Conservation (phyloP, 1,140 invertebrate genomes). For the Hermetia illucens region DNA sequence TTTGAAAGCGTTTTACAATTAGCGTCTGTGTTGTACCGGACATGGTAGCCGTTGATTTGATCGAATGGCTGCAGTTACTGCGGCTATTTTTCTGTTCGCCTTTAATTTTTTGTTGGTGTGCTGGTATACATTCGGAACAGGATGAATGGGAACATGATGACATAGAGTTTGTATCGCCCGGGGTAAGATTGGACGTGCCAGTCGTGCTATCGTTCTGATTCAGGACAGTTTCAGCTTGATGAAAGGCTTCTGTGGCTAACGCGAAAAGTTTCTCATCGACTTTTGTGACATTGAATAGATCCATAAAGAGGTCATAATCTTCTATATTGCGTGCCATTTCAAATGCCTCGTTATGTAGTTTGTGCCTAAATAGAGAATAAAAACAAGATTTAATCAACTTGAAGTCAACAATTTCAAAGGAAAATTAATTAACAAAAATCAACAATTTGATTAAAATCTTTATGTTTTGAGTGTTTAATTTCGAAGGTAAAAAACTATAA, state of each 20-base stretch:
- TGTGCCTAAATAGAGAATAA: constrained; percentile 39
- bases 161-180: constrained; percentile 19
- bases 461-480: too few relatives aligned
- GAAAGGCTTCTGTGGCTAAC: constrained; percentile 58
- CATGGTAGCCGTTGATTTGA: constrained; percentile 22
- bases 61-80: constrained; percentile 10
- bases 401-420: constrained; percentile 1
- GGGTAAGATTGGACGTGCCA: constrained; percentile 33
- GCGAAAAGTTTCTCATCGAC: constrained; percentile 44
- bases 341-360: constrained; percentile 72
- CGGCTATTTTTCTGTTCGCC: constrained; percentile 14
- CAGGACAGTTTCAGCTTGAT: constrained; percentile 53
- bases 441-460: too few relatives aligned
- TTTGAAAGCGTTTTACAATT: neutral
- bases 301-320: constrained; percentile 70
- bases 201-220: constrained; percentile 36
- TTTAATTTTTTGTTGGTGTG: constrained; percentile 23
- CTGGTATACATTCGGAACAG: constrained; percentile 26
- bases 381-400: constrained; percentile 4
- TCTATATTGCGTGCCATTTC: constrained; percentile 70
- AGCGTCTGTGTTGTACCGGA: constrained; percentile 13
- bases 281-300: constrained; percentile 65
- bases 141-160: constrained; percentile 41
- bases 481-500: too few relatives aligned
- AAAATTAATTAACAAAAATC: too few relatives aligned